phyloP scores from a whole-genome alignment of 2,113 vertebrate genomes.

The Gobius niger region DNA sequence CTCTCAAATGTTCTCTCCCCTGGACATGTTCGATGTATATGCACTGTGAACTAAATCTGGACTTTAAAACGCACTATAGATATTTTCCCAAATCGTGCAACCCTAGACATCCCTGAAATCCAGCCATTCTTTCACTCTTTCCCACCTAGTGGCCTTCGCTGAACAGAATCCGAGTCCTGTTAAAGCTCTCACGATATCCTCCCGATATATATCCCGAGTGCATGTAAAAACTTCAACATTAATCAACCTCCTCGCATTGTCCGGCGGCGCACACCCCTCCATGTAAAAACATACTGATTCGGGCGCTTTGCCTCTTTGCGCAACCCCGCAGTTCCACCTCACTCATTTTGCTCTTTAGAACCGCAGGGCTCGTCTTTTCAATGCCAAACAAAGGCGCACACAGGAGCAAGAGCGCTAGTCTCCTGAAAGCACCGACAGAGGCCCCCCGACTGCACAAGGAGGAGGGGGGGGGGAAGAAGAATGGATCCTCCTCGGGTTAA shows the following conservation, averaged over 20 bases:
- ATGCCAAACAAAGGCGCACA: conserved; percentile 47
- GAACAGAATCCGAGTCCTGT: not conserved
- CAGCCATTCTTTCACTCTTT: too few species aligned
- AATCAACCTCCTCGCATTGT: not conserved
- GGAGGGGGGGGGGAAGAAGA: not conserved
- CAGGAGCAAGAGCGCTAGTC: conserved; percentile 13
- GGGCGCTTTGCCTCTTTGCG: conserved; percentile 46
- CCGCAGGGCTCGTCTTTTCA: conserved; percentile 46
- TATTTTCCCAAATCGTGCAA: too few species aligned
- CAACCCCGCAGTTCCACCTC: conserved; percentile 39
- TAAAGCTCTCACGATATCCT: not conserved
- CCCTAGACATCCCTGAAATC: too few species aligned
- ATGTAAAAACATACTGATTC: conserved; percentile 13
- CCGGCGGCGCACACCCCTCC: not conserved
- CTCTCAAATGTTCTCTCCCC: too few species aligned
- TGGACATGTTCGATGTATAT: too few species aligned
- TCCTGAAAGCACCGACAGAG: conserved; percentile 23
- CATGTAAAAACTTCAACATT: not conserved
- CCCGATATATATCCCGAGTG: too few species aligned
- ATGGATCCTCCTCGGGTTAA: conserved; percentile 27
- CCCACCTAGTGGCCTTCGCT: too few species aligned
- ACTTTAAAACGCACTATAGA: too few species aligned
- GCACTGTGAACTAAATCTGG: too few species aligned
- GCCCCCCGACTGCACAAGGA: not conserved
- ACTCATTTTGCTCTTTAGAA: conserved; percentile 40